Evolutionary conservation across 2,888 invertebrate species (phyloP).

Genomic region (Plutella xylostella): DNA sequence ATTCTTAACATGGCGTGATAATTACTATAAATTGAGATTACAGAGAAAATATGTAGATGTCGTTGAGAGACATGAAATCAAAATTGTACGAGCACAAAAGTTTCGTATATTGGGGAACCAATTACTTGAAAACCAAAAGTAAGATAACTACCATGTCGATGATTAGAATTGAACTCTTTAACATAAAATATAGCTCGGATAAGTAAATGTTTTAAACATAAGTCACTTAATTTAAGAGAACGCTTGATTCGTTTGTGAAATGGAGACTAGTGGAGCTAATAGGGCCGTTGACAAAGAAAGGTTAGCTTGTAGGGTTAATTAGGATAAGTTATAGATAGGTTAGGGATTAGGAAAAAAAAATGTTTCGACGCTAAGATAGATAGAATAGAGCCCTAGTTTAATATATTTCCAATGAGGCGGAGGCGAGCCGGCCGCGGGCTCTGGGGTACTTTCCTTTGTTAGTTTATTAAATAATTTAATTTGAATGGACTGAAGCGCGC

Average conservation of each 20-base stretch:
- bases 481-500: slow-evolving; percentile 63
- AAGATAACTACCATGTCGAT: slow-evolving; percentile 52
- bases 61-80: slow-evolving; percentile 27
- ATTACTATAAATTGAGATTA: slow-evolving; percentile 30
- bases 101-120: slow-evolving; percentile 49
- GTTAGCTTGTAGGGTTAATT: slow-evolving; percentile 44
- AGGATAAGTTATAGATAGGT: slow-evolving; percentile 65
- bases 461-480: slow-evolving; percentile 69
- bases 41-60: slow-evolving; percentile 25
- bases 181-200: slow-evolving; percentile 27
- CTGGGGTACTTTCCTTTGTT: slow-evolving; percentile 66
- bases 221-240: slow-evolving; percentile 57
- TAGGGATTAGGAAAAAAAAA: slow-evolving; percentile 62
- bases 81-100: slow-evolving; percentile 42
- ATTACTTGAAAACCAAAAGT: slow-evolving; percentile 52
- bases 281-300: slow-evolving; percentile 47
- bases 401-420: slow-evolving; percentile 39
- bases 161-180: slow-evolving; percentile 38
- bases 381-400: slow-evolving; percentile 60
- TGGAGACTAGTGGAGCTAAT: slow-evolving; percentile 43
- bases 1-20: slow-evolving; percentile 47
- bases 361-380: slow-evolving; percentile 64
- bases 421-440: slow-evolving; percentile 38
- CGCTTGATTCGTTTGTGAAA: slow-evolving; percentile 47
- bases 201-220: slow-evolving; percentile 63